Evolutionary conservation across 1,140 invertebrate genomes (phyloP).

Genomic region (Lepidotrigona ventralis): DNA sequence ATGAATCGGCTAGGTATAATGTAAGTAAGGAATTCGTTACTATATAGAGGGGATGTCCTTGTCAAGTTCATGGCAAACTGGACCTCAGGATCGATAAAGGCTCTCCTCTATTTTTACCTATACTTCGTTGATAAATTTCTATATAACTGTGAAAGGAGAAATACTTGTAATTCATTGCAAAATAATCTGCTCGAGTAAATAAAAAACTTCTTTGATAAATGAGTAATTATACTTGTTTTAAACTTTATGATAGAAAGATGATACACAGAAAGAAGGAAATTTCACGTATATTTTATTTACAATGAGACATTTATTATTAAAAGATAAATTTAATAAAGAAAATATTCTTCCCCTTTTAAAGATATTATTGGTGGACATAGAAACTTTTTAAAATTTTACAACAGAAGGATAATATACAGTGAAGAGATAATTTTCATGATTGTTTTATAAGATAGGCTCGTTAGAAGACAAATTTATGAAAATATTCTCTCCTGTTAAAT

Average conservation of each 20-base stretch:
- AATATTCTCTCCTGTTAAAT: slow-evolving; percentile 24
- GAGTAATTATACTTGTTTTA: neutral
- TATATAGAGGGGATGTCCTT: slow-evolving; percentile 12
- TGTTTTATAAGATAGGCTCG: neutral
- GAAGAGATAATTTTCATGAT: neutral
- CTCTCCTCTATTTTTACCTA: neutral
- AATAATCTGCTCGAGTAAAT: neutral
- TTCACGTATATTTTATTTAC: no score
- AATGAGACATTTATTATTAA: no score
- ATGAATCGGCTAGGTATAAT: neutral
- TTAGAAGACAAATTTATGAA: neutral
- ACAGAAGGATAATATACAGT: neutral
- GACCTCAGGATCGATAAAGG: slow-evolving; percentile 35
- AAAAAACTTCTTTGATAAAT: neutral
- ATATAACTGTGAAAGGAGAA: neutral
- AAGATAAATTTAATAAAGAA: no score
- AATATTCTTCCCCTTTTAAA: no score
- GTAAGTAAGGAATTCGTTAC: neutral
- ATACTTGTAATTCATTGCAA: neutral
- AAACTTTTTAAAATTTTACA: neutral
- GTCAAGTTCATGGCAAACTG: neutral
- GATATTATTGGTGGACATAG: no score
- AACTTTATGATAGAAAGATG: neutral
- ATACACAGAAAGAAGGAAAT: neutral
- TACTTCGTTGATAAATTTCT: neutral